Conservation (phyloP, 2,113 vertebrate genomes). For the Anolis sagrei region DNA sequence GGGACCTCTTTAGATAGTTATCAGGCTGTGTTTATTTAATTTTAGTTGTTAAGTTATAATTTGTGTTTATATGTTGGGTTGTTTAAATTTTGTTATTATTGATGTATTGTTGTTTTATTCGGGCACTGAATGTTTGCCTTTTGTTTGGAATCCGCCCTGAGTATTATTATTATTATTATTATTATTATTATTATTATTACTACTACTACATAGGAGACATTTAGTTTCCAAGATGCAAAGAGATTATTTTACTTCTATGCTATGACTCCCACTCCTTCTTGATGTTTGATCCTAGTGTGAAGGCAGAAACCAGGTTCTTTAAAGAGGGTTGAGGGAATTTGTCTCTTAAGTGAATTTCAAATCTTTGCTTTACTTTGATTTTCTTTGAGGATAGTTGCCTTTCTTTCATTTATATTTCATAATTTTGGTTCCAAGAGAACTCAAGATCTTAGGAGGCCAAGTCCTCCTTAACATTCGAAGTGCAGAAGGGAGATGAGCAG, state of each 20-base stretch:
- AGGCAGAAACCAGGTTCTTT: background rate
- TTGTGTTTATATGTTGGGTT: too few relatives aligned
- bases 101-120: too few relatives aligned
- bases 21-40: too few relatives aligned
- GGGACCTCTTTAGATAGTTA: too few relatives aligned
- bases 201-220: background rate
- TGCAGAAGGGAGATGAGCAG: background rate
- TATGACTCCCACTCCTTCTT: background rate
- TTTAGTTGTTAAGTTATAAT: too few relatives aligned
- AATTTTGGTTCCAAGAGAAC: constrained; percentile 5
- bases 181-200: too few relatives aligned
- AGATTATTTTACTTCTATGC: background rate
- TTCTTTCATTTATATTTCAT: background rate
- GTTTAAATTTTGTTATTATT: too few relatives aligned
- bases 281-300: background rate
- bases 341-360: background rate
- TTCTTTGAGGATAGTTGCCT: background rate
- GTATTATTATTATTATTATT: too few relatives aligned
- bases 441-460: constrained; percentile 8
- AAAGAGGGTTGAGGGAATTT: background rate
- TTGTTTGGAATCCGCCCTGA: too few relatives aligned
- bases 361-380: constrained; percentile 13
- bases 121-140: too few relatives aligned
- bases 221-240: background rate
- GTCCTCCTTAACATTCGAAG: background rate